A percentile compares a stretch with the other conserved stretches of the same genome.
phyloP scores from a whole-genome alignment of 2,888 invertebrate species.

The Amphiduros pacificus region DNA sequence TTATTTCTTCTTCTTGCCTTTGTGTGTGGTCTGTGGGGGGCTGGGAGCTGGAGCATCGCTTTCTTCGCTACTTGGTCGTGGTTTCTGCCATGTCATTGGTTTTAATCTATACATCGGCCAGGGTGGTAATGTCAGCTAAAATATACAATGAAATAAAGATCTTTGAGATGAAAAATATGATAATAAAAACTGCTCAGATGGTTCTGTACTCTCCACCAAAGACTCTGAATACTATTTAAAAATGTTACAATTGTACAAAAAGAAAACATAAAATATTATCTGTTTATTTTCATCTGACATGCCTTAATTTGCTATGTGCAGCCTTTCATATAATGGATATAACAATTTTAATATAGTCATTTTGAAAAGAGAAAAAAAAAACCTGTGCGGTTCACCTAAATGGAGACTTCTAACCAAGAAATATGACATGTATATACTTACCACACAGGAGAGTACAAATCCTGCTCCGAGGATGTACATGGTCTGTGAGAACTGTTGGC shows the following conservation, averaged over 20 bases:
- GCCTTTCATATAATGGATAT: too few relatives aligned
- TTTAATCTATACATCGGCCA: conserved; percentile 93
- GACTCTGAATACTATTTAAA: background rate
- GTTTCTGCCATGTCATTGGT: conserved; percentile 86
- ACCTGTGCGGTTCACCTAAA: background rate
- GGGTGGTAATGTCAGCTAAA: conserved; percentile 84
- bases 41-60: background rate
- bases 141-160: background rate
- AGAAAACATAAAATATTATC: too few relatives aligned
- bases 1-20: conserved; percentile 14
- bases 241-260: background rate
- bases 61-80: conserved; percentile 5
- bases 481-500: conserved; percentile 94
- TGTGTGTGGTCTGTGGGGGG: conserved; percentile 4
- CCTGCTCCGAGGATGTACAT: conserved; percentile 91
- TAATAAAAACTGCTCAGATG: background rate
- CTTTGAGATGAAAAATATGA: background rate
- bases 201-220: background rate
- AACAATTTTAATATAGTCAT: too few relatives aligned
- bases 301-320: too few relatives aligned
- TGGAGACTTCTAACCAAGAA: background rate
- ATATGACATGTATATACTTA: conserved; percentile 59
- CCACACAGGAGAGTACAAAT: conserved; percentile 81
- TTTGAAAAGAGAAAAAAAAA: background rate
- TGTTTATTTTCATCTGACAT: too few relatives aligned